phyloP scores from a whole-genome alignment of 2,797 vertebrate species.

The Varecia variegata region DNA sequence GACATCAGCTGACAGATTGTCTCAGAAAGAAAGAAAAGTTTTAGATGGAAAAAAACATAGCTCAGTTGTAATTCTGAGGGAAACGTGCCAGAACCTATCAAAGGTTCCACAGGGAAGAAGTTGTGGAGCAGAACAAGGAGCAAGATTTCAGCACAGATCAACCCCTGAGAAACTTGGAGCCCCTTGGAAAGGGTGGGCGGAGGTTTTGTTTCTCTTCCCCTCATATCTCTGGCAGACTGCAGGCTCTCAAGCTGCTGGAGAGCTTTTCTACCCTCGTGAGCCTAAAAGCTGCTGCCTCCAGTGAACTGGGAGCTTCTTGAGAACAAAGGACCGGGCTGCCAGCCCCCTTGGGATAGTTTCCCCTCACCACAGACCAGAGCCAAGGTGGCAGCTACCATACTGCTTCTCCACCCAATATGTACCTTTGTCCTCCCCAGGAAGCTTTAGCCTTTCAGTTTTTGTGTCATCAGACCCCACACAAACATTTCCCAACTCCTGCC shows the following conservation, averaged over 20 bases:
- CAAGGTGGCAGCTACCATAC: background rate
- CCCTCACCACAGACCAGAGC: background rate
- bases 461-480: background rate
- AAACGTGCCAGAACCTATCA: background rate
- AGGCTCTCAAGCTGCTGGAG: background rate
- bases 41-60: background rate
- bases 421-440: background rate
- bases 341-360: background rate
- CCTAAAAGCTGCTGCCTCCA: background rate
- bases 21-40: background rate
- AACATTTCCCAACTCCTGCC: background rate
- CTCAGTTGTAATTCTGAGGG: background rate
- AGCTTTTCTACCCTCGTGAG: background rate
- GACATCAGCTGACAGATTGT: background rate
- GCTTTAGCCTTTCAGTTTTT: background rate
- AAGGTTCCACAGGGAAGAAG: background rate
- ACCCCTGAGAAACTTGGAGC: background rate
- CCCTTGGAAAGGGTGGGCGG: background rate
- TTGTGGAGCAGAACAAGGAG: background rate
- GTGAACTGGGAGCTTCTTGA: background rate
- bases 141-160: background rate
- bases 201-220: background rate
- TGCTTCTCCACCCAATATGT: background rate
- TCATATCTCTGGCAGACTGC: background rate
- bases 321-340: background rate